phyloP scores from a whole-genome alignment of 2,113 vertebrate species.

The Apteryx owenii region DNA sequence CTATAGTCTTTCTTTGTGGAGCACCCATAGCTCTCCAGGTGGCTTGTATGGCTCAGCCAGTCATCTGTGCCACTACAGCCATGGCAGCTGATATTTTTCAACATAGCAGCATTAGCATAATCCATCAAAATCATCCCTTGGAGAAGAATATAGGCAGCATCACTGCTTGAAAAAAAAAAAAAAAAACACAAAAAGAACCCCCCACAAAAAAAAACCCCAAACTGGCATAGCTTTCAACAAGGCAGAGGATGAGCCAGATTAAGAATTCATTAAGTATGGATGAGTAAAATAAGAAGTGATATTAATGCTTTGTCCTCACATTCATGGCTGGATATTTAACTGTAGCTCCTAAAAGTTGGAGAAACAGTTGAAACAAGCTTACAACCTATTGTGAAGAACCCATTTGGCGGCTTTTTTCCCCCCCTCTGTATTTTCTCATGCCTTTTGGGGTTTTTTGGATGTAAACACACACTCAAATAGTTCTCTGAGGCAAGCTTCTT shows the following conservation, averaged over 20 bases:
- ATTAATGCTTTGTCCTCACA: neutral
- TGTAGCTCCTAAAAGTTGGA: neutral
- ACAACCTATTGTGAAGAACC: neutral
- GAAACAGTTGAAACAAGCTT: neutral
- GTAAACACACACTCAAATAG: neutral
- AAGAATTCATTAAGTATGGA: neutral
- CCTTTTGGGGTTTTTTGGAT: neutral
- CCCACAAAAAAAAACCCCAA: neutral
- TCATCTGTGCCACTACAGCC: neutral
- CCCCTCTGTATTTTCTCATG: neutral
- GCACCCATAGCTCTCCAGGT: neutral
- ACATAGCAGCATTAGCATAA: neutral
- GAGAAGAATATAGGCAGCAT: neutral
- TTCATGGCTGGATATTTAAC: neutral
- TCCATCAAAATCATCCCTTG: neutral
- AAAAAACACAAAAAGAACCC: too few relatives aligned
- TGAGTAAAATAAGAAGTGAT: neutral
- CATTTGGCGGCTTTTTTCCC: neutral
- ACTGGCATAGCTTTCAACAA: neutral
- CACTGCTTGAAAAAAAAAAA: too few relatives aligned
- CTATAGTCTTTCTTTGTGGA: neutral
- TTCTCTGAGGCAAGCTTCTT: neutral
- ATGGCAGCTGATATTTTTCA: neutral
- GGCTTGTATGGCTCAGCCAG: neutral
- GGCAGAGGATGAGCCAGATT: neutral